Conservation (phyloP, 2,797 vertebrate genomes). For the Nyctibius grandis region DNA sequence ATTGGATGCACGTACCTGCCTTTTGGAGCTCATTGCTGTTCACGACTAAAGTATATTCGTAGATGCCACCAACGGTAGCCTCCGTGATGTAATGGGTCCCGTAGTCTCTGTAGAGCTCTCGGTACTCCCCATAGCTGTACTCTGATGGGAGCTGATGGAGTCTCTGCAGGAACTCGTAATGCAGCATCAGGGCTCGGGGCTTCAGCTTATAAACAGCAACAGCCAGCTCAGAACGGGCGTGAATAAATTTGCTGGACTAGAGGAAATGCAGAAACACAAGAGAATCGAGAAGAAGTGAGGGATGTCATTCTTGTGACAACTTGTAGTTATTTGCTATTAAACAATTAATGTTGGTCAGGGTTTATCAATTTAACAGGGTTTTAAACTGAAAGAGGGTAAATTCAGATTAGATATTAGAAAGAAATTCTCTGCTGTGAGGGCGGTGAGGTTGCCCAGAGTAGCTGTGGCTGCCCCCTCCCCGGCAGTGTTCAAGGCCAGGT, state of each 20-base stretch:
- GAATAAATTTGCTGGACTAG: slow-evolving; percentile 82
- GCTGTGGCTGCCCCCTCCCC: too few species aligned
- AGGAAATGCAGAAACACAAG: slow-evolving; percentile 1
- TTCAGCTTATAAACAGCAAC: slow-evolving; percentile 85
- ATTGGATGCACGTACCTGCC: slow-evolving; percentile 58
- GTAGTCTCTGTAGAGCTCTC: slow-evolving; percentile 87
- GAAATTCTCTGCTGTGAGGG: too few species aligned
- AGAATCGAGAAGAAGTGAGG: neutral
- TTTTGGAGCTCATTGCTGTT: slow-evolving; percentile 68
- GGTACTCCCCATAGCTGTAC: slow-evolving; percentile 88
- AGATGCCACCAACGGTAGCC: slow-evolving; percentile 84
- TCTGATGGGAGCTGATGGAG: slow-evolving; percentile 79
- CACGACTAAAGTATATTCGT: slow-evolving; percentile 83
- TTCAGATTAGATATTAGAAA: too few species aligned
- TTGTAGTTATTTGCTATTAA: neutral
- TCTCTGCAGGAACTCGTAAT: slow-evolving; percentile 83
- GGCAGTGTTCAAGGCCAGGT: too few species aligned
- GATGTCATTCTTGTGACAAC: rapidly evolving
- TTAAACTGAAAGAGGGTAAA: neutral
- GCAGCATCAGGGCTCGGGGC: slow-evolving; percentile 80
- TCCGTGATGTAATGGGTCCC: slow-evolving; percentile 91
- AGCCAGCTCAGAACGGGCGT: slow-evolving; percentile 80
- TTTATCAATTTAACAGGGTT: neutral
- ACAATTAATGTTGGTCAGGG: rapidly evolving
- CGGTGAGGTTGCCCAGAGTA: too few species aligned